These are phyloP conservation scores for Graptemys geographica DNA, from an alignment of 2,797 vertebrate genomes.

Conservation along the genomic window DNA sequence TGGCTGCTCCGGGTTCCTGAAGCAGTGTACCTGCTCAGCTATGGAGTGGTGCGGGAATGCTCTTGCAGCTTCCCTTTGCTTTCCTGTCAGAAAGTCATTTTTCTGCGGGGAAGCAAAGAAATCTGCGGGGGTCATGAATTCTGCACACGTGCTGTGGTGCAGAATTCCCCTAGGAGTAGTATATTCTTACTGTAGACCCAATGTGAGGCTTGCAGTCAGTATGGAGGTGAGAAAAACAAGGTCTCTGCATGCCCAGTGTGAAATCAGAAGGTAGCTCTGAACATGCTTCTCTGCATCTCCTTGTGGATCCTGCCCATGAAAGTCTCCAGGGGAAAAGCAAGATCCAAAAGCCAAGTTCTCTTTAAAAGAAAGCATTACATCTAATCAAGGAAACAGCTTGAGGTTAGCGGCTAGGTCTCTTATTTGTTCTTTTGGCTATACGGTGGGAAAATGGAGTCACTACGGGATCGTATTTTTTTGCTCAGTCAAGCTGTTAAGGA, in stretches of 20 bases:
- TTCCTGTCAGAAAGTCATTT: too few relatives aligned
- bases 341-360: neutral
- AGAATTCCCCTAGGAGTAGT: too few relatives aligned
- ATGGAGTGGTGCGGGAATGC: too few relatives aligned
- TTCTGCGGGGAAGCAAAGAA: too few relatives aligned
- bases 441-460: neutral
- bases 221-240: neutral
- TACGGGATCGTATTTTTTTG: conserved; percentile 21
- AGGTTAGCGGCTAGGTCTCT: accelerated
- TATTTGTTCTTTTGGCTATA: conserved; percentile 50
- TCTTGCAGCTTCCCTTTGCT: too few relatives aligned
- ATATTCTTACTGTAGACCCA: neutral
- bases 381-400: conserved; percentile 14
- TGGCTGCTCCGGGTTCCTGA: too few relatives aligned
- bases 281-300: neutral
- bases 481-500: conserved; percentile 34
- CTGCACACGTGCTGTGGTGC: too few relatives aligned
- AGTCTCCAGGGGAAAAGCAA: neutral
- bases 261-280: neutral
- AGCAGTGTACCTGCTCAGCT: too few relatives aligned
- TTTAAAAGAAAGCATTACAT: conserved; percentile 13
- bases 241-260: accelerated
- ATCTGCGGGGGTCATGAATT: too few relatives aligned
- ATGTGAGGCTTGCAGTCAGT: accelerated
- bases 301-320: neutral